Base-by-base conservation (phyloP, 1,140 invertebrate species). In the Drosophila virilis region DNA sequence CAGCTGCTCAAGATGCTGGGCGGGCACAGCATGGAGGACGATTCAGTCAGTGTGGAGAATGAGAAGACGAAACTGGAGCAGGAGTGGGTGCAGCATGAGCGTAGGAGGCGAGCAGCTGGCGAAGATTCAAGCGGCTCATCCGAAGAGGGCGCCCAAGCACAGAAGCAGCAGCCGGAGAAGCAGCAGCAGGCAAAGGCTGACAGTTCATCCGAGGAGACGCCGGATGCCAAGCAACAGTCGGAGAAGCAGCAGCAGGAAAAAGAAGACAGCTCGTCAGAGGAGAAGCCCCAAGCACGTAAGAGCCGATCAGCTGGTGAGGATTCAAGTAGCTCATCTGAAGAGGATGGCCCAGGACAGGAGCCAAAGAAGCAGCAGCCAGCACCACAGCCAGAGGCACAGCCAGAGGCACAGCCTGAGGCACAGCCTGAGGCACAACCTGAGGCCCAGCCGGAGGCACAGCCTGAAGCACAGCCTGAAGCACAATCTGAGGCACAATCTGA, bases 41-140 rank as follows among this genome's bases (percentile, higher is more conserved):
- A 4, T n/a, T 1, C 22, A 28, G 10, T 17, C 22, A 67, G 43
- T 13, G 15, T 13, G 7, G 57, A 74, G 9, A 6, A 50, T 28
- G n/a, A n/a, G n/a, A n/a, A n/a, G n/a, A n/a, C n/a, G n/a, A n/a
- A n/a, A n/a, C n/a, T n/a, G n/a, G n/a, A n/a, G n/a, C n/a, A n/a
- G n/a, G n/a, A n/a, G n/a, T n/a, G n/a, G n/a, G n/a, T n/a, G n/a
- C n/a, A n/a, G n/a, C n/a, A n/a, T n/a, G n/a, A n/a, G n/a, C n/a
- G 50, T 1, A 4, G 13, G 10, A 32, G 58, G 12, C 48, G 55
- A 15, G 64, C 13, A 32, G n/a, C n/a, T n/a, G n/a, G n/a, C n/a
- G n/a, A n/a, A n/a, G 38, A 69, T 37, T 60, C 66, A 8, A 62
- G 66, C 12, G 60, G 37, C 8, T 61, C 71, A 5, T 62, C 58